Evolutionary conservation across 2,113 vertebrate genomes (phyloP), one percentile per base, ranked within the genome.

Genomic region (Brachypteracias leptosomus): DNA sequence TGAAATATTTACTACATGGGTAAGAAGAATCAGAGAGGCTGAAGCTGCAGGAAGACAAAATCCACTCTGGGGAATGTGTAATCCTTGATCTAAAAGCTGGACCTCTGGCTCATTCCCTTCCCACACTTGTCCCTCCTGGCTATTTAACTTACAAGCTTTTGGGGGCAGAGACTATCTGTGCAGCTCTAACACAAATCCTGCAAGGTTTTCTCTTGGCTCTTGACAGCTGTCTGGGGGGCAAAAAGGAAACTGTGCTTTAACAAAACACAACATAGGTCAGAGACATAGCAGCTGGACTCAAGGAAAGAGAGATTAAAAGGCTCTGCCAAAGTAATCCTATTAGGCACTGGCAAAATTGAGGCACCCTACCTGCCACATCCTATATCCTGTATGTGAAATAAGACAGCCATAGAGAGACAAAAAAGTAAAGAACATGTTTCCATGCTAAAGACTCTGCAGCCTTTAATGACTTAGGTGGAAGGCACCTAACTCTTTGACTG

Each of bases 231-330:
- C n/a, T 33, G 13, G 25, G n/a, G 31, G 26, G 26, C 16, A 36
- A 88, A 81, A 92, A 85, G 58, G 40, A 88, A 85, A 72, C n/a
- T 66, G 52, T 65, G 73, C n/a, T 90, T 89, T 88, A 90, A 68
- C 38, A 89, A 47, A 26, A 75, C 36, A 71, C 33, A 61, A 38
- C 40, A 31, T 2, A 40, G 77, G 33, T 89, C 19, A 33, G 72
- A 94, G 66, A 79, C 0, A 1, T 4, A 76, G 70, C 17, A 79
- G 44, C 36, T 89, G 31, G 21, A 52, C 44, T 73, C 22, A 38
- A 42, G 49, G 24, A 74, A 86, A 65, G 18, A 80, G 40, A 74
- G 68, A 54, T 74, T 73, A 74, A 86, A 74, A 77, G 35, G 35
- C 46, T 88, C 61, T 94, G 63, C 38, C 55, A 67, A 86, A 83